Base-by-base conservation (phyloP, 2,888 invertebrate species). In the Ashinkailepas kermadecensis region DNA sequence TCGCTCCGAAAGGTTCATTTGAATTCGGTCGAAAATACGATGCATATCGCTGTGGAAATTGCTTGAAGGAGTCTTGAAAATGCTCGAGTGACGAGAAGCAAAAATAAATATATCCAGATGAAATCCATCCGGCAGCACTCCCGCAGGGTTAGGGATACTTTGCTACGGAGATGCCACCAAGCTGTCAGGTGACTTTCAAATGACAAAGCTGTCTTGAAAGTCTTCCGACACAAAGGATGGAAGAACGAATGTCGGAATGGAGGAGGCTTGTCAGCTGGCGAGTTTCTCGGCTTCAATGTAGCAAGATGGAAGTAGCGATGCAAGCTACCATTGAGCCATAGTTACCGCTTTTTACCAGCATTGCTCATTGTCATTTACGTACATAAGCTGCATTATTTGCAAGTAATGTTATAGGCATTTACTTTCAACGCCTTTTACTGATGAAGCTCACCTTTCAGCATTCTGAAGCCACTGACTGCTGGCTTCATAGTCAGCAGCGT, bases 11-110 rank as follows among this genome's bases (percentile, higher is more conserved):
- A 67, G 67, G 67, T 67, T 67, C 67, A 67, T 67, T 67, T 67
- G 67, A 67, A 67, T 67, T 67, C 67, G 67, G 67, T 67, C 67
- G 67, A 67, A 25, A 67, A 67, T 25, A 67, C 67, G 67, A 67
- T 67, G 67, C 67, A 67, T 67, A 67, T 67, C 67, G 67, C 25
- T 6, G 67, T 67, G 67, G 67, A 67, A 67, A 67, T 67, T 67
- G 67, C 67, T 23, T 67, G 67, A 67, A 67, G 67, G 67, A 67
- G 25, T 25, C 67, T 67, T 67, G 67, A 67, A 67, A 67, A 67
- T 67, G 67, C 67, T 25, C 67, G n/a, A 67, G 67, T 67, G 67
- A 67, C 67, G 67, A 67, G 67, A 11, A 12, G 67, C 25, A 67
- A 67, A 67, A 67, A 67, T 23, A 67, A 67, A 67, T 67, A 67